Evolutionary conservation across 2,113 vertebrate species (phyloP).

Genomic region (Equus quagga): DNA sequence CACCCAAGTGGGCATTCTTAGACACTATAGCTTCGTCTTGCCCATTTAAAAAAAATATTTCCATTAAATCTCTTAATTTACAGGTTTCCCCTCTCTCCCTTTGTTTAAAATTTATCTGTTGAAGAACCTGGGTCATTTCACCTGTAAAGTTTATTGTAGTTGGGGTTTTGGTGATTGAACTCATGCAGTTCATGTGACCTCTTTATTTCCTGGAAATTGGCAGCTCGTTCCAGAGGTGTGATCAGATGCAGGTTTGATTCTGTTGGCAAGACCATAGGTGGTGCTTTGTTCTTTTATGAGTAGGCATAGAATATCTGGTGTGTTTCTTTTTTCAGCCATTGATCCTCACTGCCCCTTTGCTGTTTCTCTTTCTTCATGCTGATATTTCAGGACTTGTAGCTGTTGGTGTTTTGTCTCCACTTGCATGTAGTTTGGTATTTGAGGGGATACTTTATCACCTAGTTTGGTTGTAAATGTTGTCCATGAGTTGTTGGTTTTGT

Average conservation of each 20-base stretch:
- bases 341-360: neutral
- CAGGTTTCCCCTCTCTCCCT: neutral
- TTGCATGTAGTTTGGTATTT: neutral
- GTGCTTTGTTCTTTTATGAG: neutral
- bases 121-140: neutral
- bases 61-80: conserved; percentile 9
- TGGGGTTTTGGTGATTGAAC: neutral
- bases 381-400: neutral
- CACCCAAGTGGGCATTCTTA: neutral
- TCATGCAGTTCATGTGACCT: neutral
- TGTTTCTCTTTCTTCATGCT: neutral
- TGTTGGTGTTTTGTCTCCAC: conserved; percentile 11
- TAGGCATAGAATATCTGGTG: neutral
- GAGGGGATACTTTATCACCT: neutral
- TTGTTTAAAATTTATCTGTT: neutral
- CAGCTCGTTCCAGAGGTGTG: neutral
- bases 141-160: neutral
- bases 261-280: neutral
- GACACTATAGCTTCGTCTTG: neutral
- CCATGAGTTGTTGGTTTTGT: neutral
- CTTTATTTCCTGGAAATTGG: conserved; percentile 28
- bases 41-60: neutral
- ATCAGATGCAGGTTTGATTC: conserved; percentile 31
- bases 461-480: neutral
- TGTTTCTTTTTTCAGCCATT: neutral